Evolutionary conservation across 2,888 invertebrate genomes (phyloP).

Genomic region (Lasioglossum calceatum): DNA sequence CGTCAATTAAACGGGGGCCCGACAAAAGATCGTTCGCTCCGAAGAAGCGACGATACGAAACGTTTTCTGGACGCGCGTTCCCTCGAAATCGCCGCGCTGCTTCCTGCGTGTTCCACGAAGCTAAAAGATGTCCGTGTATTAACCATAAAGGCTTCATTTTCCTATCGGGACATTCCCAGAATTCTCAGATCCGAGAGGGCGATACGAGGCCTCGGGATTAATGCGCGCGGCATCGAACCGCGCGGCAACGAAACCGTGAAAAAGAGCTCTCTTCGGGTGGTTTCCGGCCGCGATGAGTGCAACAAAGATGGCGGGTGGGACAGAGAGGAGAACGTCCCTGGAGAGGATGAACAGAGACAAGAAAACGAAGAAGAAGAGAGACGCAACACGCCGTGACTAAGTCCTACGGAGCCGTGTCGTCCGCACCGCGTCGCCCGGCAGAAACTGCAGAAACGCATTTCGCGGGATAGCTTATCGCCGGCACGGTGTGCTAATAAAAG

Average conservation of each 20-base stretch:
- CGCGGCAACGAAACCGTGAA: conserved; percentile 36
- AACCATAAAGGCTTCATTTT: conserved; percentile 57
- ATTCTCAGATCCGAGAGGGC: conserved; percentile 34
- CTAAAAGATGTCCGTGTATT: conserved; percentile 9
- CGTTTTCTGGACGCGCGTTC: neutral
- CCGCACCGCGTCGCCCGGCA: neutral
- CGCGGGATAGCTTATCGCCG: conserved; percentile 41
- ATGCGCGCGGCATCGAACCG: conserved; percentile 35
- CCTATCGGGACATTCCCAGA: conserved; percentile 53
- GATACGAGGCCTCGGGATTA: conserved; percentile 35
- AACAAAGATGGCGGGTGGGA: neutral
- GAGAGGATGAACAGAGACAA: neutral
- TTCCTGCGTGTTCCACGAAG: conserved; percentile 41
- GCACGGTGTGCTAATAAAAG: conserved; percentile 49
- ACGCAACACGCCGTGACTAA: neutral
- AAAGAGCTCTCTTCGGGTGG: conserved; percentile 21
- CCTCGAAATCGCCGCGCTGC: conserved; percentile 32
- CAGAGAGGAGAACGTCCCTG: neutral
- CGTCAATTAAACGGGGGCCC: neutral
- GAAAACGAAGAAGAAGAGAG: neutral
- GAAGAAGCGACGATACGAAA: conserved; percentile 1
- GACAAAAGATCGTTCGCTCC: conserved; percentile 6
- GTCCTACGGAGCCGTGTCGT: too few relatives aligned
- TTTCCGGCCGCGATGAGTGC: neutral
- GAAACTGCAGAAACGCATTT: conserved; percentile 29